phyloP scores from a whole-genome alignment of 2,797 vertebrate genomes.

The Sandelia bainsii region DNA sequence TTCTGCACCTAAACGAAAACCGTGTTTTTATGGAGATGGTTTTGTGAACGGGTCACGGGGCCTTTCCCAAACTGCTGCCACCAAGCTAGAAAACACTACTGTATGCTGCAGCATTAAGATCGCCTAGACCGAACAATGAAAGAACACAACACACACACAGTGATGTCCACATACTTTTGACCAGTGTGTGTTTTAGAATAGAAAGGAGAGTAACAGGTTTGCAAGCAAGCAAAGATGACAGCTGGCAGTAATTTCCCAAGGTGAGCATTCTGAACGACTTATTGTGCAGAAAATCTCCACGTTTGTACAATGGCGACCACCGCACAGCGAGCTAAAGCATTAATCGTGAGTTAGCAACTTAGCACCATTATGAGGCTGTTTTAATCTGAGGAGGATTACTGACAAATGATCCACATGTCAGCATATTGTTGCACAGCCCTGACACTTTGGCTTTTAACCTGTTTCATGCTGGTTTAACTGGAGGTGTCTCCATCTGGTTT shows the following conservation, averaged over 20 bases:
- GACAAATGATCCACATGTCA: slow-evolving; percentile 32
- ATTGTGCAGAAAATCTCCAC: background rate
- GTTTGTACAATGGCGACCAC: background rate
- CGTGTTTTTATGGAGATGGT: too few species aligned
- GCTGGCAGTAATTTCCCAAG: slow-evolving; percentile 9
- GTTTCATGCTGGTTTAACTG: slow-evolving; percentile 1
- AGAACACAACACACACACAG: too few species aligned
- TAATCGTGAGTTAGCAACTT: background rate
- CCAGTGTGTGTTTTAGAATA: background rate
- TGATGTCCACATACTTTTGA: background rate
- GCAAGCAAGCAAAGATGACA: background rate
- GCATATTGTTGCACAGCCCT: slow-evolving; percentile 39
- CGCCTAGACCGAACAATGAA: too few species aligned
- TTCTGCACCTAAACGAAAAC: too few species aligned
- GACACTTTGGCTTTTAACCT: slow-evolving; percentile 48
- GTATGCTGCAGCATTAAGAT: too few species aligned
- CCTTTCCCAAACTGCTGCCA: too few species aligned
- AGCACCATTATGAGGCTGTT: background rate
- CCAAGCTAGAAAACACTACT: background rate
- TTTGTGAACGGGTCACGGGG: too few species aligned
- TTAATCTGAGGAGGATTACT: background rate
- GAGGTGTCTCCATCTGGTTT: background rate
- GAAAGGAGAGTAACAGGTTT: background rate
- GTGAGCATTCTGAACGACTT: slow-evolving; percentile 4
- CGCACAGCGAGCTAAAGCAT: background rate